Evolutionary conservation across 2,888 invertebrate genomes (phyloP), one percentile per base, ranked within the genome.

Genomic region (Oligia strigilis): DNA sequence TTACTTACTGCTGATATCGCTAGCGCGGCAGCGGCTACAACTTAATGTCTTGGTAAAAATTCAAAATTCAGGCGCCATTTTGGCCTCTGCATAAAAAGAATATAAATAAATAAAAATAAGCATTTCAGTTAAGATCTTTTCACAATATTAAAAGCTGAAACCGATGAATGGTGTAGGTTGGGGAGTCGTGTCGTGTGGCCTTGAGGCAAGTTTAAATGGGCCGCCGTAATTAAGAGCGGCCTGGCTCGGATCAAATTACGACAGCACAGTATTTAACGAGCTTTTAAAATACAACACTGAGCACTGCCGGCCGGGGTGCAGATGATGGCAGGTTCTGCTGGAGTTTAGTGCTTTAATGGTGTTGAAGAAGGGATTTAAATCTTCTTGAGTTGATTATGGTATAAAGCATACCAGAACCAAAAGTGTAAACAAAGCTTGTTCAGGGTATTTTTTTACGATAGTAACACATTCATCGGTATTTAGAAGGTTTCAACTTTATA

Each of bases 131-230:
- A 49, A 65, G 52, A 75, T 43, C 46, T n/a, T 72, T 77, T 72
- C 65, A 49, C 40, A 43, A 40, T 65, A 72, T 70, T 69, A 84
- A 86, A 79, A 84, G 73, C 70, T 66, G 11, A 52, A 64, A 49
- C 80, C 58, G 78, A 58, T 82, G 84, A 84, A 81, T 82, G 72
- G 75, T 58, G 66, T 46, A 77, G 72, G 70, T 46, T 60, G 73
- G 65, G 67, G 62, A 46, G 60, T 60, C 52, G 72, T 77, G 60
- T 78, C 52, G 72, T 77, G 60, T 78, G 75, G 82, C 87, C 84
- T 87, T 80, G 78, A 84, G 88, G 70, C 78, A 69, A 65, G 74
- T 80, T 83, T 79, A 84, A 87, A 84, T 84, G 84, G 80, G 70
- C 69, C 71, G 43, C 72, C 77, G 74, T 88, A 84, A 88, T 87